Percentiles rank a stretch among this genome's conserved stretches.
Evolutionary conservation across 2,888 invertebrate species (phyloP).

Genomic region (Drosophila kuntzei): DNA sequence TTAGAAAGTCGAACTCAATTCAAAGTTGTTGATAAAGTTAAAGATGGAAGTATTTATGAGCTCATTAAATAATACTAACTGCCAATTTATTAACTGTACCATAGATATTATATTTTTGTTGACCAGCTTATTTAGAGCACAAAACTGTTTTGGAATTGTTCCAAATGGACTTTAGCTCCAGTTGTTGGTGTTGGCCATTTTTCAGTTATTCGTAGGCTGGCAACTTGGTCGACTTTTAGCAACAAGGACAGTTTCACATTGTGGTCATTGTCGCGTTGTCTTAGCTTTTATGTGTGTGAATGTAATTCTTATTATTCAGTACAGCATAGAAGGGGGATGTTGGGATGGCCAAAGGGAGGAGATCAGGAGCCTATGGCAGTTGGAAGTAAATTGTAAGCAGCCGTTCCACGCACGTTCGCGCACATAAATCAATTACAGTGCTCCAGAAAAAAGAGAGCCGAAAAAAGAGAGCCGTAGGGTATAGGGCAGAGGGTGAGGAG

Average conservation of each 20-base stretch:
- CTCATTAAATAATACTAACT: slow-evolving; percentile 25
- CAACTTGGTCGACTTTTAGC: slow-evolving; percentile 11
- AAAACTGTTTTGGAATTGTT: slow-evolving; percentile 15
- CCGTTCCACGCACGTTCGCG: slow-evolving; percentile 73
- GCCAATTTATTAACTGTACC: slow-evolving; percentile 25
- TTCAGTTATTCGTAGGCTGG: slow-evolving; percentile 10
- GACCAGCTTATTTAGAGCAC: slow-evolving; percentile 14
- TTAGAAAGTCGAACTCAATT: background rate
- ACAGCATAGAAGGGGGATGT: background rate
- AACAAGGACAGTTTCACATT: slow-evolving; percentile 23
- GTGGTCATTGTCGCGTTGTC: slow-evolving; percentile 38
- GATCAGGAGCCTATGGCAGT: slow-evolving; percentile 1
- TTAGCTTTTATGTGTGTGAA: slow-evolving; percentile 8
- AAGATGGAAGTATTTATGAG: slow-evolving; percentile 23
- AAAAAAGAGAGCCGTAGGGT: slow-evolving; percentile 1
- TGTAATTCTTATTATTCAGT: slow-evolving; percentile 10
- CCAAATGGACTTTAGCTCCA: slow-evolving; percentile 10
- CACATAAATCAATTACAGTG: slow-evolving; percentile 77
- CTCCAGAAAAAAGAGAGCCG: slow-evolving; percentile 39
- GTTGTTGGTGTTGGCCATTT: slow-evolving; percentile 10
- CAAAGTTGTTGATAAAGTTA: slow-evolving; percentile 8
- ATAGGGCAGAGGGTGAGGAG: background rate
- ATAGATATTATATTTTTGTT: slow-evolving; percentile 12
- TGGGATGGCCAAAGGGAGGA: background rate
- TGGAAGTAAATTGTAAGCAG: slow-evolving; percentile 57